These are phyloP conservation scores for Podabrus alpinus DNA, from an alignment of 2,888 invertebrate genomes.

Conservation along the genomic window DNA sequence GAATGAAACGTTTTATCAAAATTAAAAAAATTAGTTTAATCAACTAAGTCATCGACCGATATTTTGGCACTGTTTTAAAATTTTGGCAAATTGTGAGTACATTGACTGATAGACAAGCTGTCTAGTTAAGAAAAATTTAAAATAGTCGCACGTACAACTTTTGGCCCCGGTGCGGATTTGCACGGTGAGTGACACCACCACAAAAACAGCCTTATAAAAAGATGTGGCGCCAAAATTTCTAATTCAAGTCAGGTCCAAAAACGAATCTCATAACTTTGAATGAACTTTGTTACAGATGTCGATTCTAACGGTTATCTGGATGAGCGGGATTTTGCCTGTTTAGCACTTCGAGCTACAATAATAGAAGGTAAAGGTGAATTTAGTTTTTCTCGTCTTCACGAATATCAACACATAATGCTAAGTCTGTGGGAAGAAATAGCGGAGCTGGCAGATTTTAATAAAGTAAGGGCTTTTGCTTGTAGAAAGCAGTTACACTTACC, in stretches of 20 bases:
- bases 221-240: not conserved
- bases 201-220: not conserved
- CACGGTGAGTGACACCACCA: not conserved
- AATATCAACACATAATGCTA: slow-evolving; percentile 81
- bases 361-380: slow-evolving; percentile 84
- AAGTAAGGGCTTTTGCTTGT: slow-evolving; percentile 58
- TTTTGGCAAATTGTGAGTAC: slow-evolving; percentile 17
- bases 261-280: not conserved
- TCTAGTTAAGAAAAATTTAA: slow-evolving; percentile 19
- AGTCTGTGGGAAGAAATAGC: slow-evolving; percentile 87
- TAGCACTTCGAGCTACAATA: slow-evolving; percentile 79
- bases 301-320: slow-evolving; percentile 85
- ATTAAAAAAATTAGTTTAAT: not conserved
- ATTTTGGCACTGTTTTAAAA: slow-evolving; percentile 18
- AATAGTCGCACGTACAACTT: not conserved
- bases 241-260: not conserved
- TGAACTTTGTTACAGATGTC: slow-evolving; percentile 68
- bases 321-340: slow-evolving; percentile 80
- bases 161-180: not conserved
- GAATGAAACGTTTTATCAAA: not conserved
- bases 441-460: slow-evolving; percentile 84
- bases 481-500: not conserved
- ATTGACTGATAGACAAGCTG: slow-evolving; percentile 25
- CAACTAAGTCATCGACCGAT: slow-evolving; percentile 23
- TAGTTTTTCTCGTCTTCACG: slow-evolving; percentile 70